Evolutionary conservation across 2,113 vertebrate species (phyloP).

Genomic region (Rhinopithecus roxellana): DNA sequence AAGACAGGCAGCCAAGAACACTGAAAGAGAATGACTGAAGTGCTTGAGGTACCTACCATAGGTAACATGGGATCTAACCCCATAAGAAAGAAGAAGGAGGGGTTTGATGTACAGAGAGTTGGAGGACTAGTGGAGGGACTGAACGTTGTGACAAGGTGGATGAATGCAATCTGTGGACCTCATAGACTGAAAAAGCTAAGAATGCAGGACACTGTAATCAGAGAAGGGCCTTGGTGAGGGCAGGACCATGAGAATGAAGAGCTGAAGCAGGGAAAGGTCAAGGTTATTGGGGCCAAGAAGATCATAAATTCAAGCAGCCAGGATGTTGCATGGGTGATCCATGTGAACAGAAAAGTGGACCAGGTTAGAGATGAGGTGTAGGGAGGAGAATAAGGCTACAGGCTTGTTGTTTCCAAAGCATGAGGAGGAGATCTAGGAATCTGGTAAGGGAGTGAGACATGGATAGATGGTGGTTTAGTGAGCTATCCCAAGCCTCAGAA

Average conservation of each 20-base stretch:
- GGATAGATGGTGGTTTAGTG: not conserved
- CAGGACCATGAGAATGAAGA: not conserved
- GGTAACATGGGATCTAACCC: not conserved
- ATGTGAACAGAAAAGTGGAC: not conserved
- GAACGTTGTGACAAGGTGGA: not conserved
- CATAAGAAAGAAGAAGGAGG: not conserved
- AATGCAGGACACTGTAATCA: not conserved
- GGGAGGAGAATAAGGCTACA: not conserved
- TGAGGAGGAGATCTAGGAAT: not conserved
- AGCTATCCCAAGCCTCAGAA: not conserved
- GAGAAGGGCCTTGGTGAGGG: not conserved
- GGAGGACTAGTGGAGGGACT: not conserved
- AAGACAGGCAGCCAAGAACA: not conserved
- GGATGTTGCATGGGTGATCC: not conserved
- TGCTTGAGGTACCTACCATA: not conserved
- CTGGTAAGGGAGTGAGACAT: not conserved
- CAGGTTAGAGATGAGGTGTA: not conserved
- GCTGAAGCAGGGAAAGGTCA: not conserved
- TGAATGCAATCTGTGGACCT: not conserved
- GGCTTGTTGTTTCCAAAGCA: not conserved
- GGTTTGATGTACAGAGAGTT: not conserved
- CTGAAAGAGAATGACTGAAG: not conserved
- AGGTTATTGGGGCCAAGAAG: not conserved
- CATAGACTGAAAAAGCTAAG: not conserved
- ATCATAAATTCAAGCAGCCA: not conserved